phyloP scores from a whole-genome alignment of 2,888 invertebrate genomes.

The Cynaeus angustus region DNA sequence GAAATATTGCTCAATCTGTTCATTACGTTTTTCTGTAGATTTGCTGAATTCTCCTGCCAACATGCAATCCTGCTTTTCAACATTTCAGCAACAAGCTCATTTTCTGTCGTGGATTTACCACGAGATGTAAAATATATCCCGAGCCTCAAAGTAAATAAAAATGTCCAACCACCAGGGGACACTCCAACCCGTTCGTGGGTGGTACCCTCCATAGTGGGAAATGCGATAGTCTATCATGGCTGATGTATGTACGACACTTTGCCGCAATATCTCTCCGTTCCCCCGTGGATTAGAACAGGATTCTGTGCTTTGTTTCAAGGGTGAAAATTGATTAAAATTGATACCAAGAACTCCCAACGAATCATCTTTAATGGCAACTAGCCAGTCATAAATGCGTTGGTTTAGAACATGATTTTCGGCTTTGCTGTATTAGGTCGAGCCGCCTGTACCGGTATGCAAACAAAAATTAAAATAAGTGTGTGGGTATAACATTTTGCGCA shows the following conservation, averaged over 20 bases:
- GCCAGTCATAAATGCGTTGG: conserved; percentile 15
- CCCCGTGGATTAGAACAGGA: conserved; percentile 55
- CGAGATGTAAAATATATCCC: conserved; percentile 24
- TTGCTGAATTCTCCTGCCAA: no score
- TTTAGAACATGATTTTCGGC: conserved; percentile 19
- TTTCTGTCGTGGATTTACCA: conserved; percentile 11
- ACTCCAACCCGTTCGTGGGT: conserved; percentile 42
- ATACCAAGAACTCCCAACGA: no score
- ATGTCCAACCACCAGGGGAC: conserved; percentile 39
- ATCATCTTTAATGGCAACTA: no score
- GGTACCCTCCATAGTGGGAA: conserved; percentile 50
- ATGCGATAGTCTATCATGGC: conserved; percentile 48
- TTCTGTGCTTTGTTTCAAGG: conserved; percentile 56
- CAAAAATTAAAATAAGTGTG: conserved; percentile 27
- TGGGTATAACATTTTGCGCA: conserved; percentile 38
- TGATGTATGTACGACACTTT: conserved; percentile 46
- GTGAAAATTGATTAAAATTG: conserved; percentile 48
- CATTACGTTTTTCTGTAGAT: no score
- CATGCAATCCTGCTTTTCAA: no score
- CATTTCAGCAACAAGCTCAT: background rate
- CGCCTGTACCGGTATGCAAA: conserved; percentile 21
- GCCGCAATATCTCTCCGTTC: conserved; percentile 50
- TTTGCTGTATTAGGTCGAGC: conserved; percentile 24
- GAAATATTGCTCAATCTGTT: no score
- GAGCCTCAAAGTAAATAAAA: conserved; percentile 28